Evolutionary conservation across 2,888 invertebrate species (phyloP).

Genomic region (Sarcophaga subvicina): DNA sequence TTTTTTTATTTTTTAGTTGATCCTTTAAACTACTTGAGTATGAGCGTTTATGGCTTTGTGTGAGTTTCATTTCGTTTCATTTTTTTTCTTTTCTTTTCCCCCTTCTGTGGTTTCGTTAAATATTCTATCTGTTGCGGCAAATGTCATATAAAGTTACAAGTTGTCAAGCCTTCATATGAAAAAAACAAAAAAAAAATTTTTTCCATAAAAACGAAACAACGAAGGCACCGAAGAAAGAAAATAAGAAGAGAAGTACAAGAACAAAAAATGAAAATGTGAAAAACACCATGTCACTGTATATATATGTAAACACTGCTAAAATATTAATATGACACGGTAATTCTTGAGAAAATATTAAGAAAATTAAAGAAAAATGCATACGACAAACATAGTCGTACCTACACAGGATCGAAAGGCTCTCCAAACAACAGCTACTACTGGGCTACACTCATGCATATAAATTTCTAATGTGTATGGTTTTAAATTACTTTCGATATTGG

Average conservation of each 20-base stretch:
- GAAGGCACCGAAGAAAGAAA: no score
- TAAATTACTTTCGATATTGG: no score
- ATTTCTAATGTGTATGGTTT: no score
- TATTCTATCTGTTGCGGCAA: conserved; percentile 69
- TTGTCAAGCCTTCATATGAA: conserved; percentile 59
- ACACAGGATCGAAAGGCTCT: neutral
- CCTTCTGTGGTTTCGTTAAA: conserved; percentile 64
- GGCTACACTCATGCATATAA: no score
- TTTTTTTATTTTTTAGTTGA: conserved; percentile 12
- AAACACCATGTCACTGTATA: conserved; percentile 53
- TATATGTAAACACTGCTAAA: conserved; percentile 52
- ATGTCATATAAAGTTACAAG: conserved; percentile 68
- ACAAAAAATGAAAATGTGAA: conserved; percentile 40
- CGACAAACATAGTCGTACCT: neutral
- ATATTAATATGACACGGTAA: conserved; percentile 69
- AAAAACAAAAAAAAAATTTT: conserved; percentile 19
- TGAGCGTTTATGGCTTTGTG: conserved; percentile 12
- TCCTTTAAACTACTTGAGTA: conserved; percentile 34
- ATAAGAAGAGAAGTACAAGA: neutral
- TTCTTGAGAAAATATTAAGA: conserved; percentile 65
- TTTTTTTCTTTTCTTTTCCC: conserved; percentile 8
- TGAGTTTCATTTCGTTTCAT: conserved; percentile 23
- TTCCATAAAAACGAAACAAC: no score
- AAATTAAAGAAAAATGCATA: conserved; percentile 53
- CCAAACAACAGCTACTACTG: no score